phyloP scores from a whole-genome alignment of 2,888 invertebrate genomes.

The Micoletzkya japonica region DNA sequence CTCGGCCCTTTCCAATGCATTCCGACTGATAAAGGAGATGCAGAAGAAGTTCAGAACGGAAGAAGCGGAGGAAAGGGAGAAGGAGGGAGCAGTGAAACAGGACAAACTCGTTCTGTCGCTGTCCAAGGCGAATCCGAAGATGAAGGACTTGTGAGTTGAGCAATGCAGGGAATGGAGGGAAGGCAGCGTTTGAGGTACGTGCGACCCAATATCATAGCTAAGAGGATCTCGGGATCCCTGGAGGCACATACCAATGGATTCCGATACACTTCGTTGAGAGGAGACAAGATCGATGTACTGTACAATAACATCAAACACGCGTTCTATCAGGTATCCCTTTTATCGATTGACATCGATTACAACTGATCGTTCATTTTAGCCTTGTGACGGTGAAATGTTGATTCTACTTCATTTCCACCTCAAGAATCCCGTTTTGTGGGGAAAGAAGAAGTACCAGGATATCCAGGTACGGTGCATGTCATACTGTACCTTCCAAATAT shows the following conservation, averaged over 20 bases:
- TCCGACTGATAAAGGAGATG: conserved; percentile 95
- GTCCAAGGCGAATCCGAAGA: conserved; percentile 88
- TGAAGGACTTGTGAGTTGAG: conserved; percentile 55
- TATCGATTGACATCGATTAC: not conserved
- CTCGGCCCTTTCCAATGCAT: conserved; percentile 91
- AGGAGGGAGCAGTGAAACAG: conserved; percentile 95
- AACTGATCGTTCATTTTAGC: conserved; percentile 46
- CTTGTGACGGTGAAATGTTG: conserved; percentile 98
- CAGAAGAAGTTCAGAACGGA: conserved; percentile 95
- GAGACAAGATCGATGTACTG: conserved; percentile 97
- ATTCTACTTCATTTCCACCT: conserved; percentile 97
- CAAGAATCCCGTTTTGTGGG: conserved; percentile 98
- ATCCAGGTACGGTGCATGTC: conserved; percentile 68
- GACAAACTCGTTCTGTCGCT: conserved; percentile 86
- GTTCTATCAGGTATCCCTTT: conserved; percentile 79
- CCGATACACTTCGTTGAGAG: conserved; percentile 94
- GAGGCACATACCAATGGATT: conserved; percentile 82
- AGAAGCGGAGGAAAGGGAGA: conserved; percentile 96
- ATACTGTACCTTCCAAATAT: not conserved
- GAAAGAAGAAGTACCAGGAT: conserved; percentile 97
- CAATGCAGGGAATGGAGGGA: conserved; percentile 73
- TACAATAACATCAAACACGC: conserved; percentile 99
- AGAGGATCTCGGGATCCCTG: conserved; percentile 72
- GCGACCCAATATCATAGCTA: conserved; percentile 94
- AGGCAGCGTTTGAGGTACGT: conserved; percentile 73